Percentiles rank a stretch among this genome's conserved stretches.
These are phyloP conservation scores for Bubo scandiacus DNA, from an alignment of 2,113 vertebrate species.

Conservation along the genomic window DNA sequence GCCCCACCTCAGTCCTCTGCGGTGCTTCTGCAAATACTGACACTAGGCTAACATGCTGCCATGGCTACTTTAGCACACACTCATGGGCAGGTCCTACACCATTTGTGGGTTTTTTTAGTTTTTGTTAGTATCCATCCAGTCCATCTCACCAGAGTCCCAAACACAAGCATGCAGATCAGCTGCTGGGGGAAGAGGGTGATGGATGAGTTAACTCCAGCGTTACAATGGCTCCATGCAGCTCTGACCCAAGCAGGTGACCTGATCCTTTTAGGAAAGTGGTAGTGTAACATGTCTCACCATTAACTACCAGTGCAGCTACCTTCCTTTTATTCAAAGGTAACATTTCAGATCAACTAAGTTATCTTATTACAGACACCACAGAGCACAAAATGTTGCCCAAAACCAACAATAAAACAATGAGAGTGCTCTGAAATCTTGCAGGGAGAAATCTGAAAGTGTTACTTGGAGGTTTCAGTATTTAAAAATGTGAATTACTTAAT, in stretches of 20 bases:
- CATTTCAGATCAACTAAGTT: neutral
- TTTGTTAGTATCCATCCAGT: neutral
- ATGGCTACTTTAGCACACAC: neutral
- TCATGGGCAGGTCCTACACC: fast-evolving
- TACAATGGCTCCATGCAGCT: neutral
- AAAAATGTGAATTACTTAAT: neutral
- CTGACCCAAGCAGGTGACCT: neutral
- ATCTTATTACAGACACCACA: neutral
- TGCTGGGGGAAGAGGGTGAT: neutral
- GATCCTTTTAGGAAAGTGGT: neutral
- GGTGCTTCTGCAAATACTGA: neutral
- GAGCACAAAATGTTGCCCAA: neutral
- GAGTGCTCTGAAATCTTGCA: neutral
- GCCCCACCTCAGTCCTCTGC: too few species aligned
- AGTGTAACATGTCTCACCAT: neutral
- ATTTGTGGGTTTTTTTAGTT: neutral
- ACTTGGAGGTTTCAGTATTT: neutral
- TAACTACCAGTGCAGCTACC: neutral
- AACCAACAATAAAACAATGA: fast-evolving
- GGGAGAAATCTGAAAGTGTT: neutral
- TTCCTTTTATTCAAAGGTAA: neutral
- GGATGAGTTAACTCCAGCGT: fast-evolving
- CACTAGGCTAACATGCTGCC: neutral
- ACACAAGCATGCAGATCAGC: neutral
- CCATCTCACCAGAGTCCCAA: neutral